phyloP scores from a whole-genome alignment of 2,113 vertebrate genomes.

The Herpailurus yagouaroundi region DNA sequence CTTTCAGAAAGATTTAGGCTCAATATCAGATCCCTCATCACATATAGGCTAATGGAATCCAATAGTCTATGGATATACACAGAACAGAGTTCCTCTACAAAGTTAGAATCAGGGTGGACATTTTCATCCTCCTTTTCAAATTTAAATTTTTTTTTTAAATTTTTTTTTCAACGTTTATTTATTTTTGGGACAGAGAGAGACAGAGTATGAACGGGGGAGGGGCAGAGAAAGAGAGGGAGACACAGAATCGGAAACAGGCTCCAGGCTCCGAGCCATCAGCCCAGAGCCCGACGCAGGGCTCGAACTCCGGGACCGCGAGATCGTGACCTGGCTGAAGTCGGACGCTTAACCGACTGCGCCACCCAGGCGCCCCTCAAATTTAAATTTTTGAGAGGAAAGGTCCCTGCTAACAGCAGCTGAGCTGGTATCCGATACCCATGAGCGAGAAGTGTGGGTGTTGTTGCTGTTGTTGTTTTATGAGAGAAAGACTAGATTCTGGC shows the following conservation, averaged over 20 bases:
- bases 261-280: too few relatives aligned
- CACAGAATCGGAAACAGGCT: too few relatives aligned
- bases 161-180: too few relatives aligned
- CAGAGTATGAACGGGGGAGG: too few relatives aligned
- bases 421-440: neutral
- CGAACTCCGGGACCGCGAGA: too few relatives aligned
- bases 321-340: too few relatives aligned
- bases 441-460: neutral
- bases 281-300: too few relatives aligned
- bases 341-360: too few relatives aligned
- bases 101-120: neutral
- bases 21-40: neutral
- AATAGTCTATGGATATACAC: rapidly evolving
- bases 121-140: neutral
- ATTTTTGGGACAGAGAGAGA: too few relatives aligned
- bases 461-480: neutral
- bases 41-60: neutral
- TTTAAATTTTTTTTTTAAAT: neutral
- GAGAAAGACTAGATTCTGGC: neutral
- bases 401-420: neutral
- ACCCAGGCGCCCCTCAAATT: too few relatives aligned
- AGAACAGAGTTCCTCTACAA: neutral
- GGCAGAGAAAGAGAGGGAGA: too few relatives aligned
- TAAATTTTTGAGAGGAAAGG: neutral
- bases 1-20: neutral